These are phyloP conservation scores for Eueremaeus valkanovi DNA, from an alignment of 2,888 invertebrate genomes.

Conservation along the genomic window DNA sequence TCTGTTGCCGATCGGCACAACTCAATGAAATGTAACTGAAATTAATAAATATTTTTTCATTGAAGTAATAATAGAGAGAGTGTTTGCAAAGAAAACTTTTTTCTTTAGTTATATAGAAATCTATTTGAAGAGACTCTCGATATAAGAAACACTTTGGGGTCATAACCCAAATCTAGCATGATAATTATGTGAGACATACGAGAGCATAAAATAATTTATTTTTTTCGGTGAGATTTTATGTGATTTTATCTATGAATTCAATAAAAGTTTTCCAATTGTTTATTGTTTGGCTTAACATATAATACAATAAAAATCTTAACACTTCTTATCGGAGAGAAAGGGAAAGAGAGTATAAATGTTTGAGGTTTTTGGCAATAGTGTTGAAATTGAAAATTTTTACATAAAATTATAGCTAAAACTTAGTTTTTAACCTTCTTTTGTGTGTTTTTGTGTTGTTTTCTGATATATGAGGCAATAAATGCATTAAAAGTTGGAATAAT, in stretches of 20 bases:
- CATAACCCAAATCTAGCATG: conserved; percentile 8
- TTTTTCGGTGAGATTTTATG: conserved; percentile 4
- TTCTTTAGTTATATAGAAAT: neutral
- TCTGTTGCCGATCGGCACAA: no score
- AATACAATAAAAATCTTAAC: neutral
- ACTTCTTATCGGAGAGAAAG: neutral
- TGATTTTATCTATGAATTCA: conserved; percentile 8
- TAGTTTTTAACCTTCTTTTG: conserved; percentile 4
- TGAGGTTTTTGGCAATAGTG: neutral
- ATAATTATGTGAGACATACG: neutral
- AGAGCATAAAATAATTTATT: conserved; percentile 8
- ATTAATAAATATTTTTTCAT: neutral
- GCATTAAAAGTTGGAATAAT: no score
- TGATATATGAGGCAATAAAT: neutral
- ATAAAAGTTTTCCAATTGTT: conserved; percentile 5
- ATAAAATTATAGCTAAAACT: neutral
- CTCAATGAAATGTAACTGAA: no score
- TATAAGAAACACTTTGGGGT: conserved; percentile 16
- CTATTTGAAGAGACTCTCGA: neutral
- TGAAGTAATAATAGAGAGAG: neutral
- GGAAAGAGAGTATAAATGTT: neutral
- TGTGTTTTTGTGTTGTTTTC: neutral
- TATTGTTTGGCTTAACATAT: neutral
- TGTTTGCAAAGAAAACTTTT: neutral
- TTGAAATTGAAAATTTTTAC: neutral